phyloP scores from a whole-genome alignment of 2,113 vertebrate genomes.

The Salvator merianae region DNA sequence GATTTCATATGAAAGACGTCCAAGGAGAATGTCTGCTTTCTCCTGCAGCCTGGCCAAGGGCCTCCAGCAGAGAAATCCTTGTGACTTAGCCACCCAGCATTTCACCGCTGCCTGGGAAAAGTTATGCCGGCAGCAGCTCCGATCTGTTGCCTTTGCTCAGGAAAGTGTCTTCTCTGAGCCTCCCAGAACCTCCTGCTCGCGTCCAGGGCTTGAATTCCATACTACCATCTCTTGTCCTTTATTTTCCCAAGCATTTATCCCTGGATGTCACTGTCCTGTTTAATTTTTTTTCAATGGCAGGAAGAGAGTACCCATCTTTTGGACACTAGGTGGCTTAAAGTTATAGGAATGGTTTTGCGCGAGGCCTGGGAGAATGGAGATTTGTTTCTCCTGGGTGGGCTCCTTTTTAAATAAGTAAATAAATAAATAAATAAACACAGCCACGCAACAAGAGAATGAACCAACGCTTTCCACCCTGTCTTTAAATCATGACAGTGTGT shows the following conservation, averaged over 20 bases:
- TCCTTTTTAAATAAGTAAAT: background rate
- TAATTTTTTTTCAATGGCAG: background rate
- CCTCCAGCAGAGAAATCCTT: no score
- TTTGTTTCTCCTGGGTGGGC: slow-evolving; percentile 55
- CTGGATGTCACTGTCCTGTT: background rate
- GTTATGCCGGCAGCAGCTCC: background rate
- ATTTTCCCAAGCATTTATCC: background rate
- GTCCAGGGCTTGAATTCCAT: background rate
- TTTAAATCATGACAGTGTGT: no score
- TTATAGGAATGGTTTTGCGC: slow-evolving; percentile 33
- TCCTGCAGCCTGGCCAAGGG: background rate
- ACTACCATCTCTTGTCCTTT: background rate
- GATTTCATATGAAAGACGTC: background rate
- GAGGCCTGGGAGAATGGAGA: slow-evolving; percentile 29
- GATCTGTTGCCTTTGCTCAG: background rate
- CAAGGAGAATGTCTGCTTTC: background rate
- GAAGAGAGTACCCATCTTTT: slow-evolving; percentile 34
- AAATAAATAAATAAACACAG: background rate
- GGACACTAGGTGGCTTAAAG: slow-evolving; percentile 79
- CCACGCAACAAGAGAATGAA: slow-evolving; percentile 39
- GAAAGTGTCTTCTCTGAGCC: background rate
- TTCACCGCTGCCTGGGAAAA: background rate
- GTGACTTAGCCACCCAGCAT: background rate
- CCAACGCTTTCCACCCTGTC: background rate
- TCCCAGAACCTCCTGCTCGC: accelerated